phyloP scores from a whole-genome alignment of 2,113 vertebrate species.

The Amia ocellicauda region DNA sequence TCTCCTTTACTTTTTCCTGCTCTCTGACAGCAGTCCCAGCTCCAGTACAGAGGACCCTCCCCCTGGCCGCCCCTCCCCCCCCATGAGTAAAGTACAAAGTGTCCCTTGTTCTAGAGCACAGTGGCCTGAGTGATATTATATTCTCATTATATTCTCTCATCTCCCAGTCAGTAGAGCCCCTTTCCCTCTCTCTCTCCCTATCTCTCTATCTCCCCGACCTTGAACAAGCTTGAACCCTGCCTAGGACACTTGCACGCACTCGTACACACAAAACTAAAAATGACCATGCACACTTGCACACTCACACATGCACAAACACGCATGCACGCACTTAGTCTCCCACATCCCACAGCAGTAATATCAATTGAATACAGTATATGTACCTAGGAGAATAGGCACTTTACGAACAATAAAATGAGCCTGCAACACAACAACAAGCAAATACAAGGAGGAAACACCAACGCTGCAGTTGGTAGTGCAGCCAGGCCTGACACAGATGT shows the following conservation, averaged over 20 bases:
- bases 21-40: constrained; percentile 21
- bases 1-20: constrained; percentile 31
- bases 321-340: too few species aligned
- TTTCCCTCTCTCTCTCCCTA: constrained; percentile 21
- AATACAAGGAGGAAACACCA: neutral
- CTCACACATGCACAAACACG: constrained; percentile 41
- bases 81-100: constrained; percentile 54
- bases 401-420: constrained; percentile 31
- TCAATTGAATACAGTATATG: too few species aligned
- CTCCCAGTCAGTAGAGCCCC: constrained; percentile 15
- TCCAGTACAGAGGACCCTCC: constrained; percentile 25
- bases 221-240: too few species aligned
- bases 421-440: too few species aligned
- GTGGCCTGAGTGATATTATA: constrained; percentile 60
- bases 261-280: constrained; percentile 19
- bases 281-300: constrained; percentile 39
- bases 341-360: too few species aligned
- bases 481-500: too few species aligned
- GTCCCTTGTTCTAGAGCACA: constrained; percentile 58
- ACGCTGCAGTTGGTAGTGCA: too few species aligned
- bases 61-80: constrained; percentile 33
- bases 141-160: constrained; percentile 57
- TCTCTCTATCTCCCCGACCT: too few species aligned
- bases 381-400: constrained; percentile 48
- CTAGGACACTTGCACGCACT: constrained; percentile 22